These are phyloP conservation scores for Avahi laniger DNA, from an alignment of 2,797 vertebrate genomes.

Conservation along the genomic window DNA sequence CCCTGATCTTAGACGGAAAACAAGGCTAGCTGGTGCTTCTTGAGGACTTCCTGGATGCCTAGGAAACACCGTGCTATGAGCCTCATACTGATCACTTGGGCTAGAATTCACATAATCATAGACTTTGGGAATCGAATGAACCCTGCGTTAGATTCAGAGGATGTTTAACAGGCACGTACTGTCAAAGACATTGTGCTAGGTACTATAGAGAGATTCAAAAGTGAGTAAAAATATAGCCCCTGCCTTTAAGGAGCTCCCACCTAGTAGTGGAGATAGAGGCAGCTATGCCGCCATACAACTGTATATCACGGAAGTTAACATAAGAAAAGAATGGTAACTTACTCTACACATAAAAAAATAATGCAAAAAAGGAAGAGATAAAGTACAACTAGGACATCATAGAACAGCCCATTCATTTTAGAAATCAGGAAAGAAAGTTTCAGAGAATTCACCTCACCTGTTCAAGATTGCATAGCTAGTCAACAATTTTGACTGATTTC, in stretches of 20 bases:
- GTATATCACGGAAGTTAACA: neutral
- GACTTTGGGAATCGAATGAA: neutral
- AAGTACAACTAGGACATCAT: neutral
- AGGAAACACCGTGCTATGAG: neutral
- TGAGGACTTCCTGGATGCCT: neutral
- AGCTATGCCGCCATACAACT: neutral
- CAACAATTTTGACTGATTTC: neutral
- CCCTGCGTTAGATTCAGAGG: neutral
- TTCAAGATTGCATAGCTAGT: neutral
- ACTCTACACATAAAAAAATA: neutral
- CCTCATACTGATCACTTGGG: neutral
- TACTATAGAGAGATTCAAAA: neutral
- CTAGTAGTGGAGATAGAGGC: neutral
- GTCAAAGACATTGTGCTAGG: neutral
- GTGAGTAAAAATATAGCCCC: neutral
- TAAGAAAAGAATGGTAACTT: neutral
- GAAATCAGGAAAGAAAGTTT: neutral
- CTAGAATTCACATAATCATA: neutral
- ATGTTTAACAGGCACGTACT: neutral
- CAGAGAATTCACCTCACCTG: neutral
- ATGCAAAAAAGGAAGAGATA: neutral
- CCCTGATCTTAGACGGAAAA: neutral
- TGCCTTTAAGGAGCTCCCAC: neutral
- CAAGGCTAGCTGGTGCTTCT: neutral
- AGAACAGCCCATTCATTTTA: neutral